Evolutionary conservation across 2,888 invertebrate genomes (phyloP).

Genomic region (Altica lythri): DNA sequence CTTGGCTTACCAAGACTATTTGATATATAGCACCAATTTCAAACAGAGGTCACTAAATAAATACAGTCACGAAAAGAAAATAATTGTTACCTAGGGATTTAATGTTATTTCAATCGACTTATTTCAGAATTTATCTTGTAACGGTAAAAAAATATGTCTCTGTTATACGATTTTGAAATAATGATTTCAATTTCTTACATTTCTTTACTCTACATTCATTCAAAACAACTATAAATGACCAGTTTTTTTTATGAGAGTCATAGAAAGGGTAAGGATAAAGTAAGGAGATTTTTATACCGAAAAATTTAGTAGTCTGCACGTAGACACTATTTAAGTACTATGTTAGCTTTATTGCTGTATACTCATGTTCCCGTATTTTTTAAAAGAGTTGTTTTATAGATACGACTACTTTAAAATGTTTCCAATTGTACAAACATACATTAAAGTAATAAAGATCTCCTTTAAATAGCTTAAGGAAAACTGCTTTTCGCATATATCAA

Average conservation of each 20-base stretch:
- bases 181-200: too few relatives aligned
- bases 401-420: conserved; percentile 42
- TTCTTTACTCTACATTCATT: too few relatives aligned
- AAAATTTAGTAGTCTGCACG: conserved; percentile 33
- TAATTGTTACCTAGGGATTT: conserved; percentile 52
- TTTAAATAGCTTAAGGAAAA: conserved; percentile 42
- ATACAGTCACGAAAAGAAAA: conserved; percentile 51
- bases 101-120: too few relatives aligned
- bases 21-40: conserved; percentile 55
- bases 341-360: conserved; percentile 38
- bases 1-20: conserved; percentile 54
- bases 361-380: conserved; percentile 39
- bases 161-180: too few relatives aligned
- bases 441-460: conserved; percentile 44
- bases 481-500: conserved; percentile 44
- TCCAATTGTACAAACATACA: conserved; percentile 44
- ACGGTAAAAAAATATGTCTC: too few relatives aligned
- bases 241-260: too few relatives aligned
- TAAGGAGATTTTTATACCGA: conserved; percentile 26
- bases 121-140: too few relatives aligned
- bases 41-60: conserved; percentile 54
- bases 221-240: too few relatives aligned
- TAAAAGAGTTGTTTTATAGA: conserved; percentile 41
- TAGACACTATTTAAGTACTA: conserved; percentile 25
- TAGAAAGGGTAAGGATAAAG: conserved; percentile 5